Base-by-base conservation (phyloP, 2,113 vertebrate species). In the Rhagologus leucostigma region DNA sequence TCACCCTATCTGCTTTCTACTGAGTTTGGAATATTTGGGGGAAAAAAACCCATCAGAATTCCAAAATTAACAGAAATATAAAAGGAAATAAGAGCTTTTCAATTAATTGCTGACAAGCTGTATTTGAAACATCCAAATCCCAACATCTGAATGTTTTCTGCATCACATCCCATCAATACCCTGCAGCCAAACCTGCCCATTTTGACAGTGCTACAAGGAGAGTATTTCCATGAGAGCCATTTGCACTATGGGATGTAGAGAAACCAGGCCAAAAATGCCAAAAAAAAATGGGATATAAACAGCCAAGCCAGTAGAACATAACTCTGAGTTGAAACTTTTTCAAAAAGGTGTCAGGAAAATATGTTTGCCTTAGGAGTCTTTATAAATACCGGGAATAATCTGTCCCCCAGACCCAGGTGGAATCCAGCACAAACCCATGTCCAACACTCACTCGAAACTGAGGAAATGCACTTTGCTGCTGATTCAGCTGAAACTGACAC, bases 11-110 rank as follows among this genome's bases (percentile, higher is more conserved):
- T 69, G 7, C 29, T 90, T 83, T 83, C 37, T 62, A 39, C 62
- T 16, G 9, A 3, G 2, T 14, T 60, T 68, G 62, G 22, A 79
- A 10, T 14, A 19, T 71, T 50, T 22, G 5, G 3, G 15, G 9
- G 42, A 18, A 0, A 7, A 41, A 12, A 13, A 3, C 1, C 4
- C 32, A 20, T 9, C 62, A 69, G 59, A 52, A 67, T 5, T 22
- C 8, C 13, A 42, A 82, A 80, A 33, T 15, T 37, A 84, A 69
- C 2, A 68, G 17, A 53, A 69, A 57, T 11, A 1, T 22, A 68
- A 59, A 83, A 71, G 5, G 8, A 47, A 87, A 29, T 42, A 27
- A 30, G 29, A 64, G 6, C 11, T 81, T 21, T 47, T 78, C 19
- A n/a, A 11, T 44, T 15, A 76, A 69, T 57, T 76, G 13, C n/a